Conservation (phyloP, 35 echinoderm and acorn worm species). For the Nesometra sesokonis region DNA sequence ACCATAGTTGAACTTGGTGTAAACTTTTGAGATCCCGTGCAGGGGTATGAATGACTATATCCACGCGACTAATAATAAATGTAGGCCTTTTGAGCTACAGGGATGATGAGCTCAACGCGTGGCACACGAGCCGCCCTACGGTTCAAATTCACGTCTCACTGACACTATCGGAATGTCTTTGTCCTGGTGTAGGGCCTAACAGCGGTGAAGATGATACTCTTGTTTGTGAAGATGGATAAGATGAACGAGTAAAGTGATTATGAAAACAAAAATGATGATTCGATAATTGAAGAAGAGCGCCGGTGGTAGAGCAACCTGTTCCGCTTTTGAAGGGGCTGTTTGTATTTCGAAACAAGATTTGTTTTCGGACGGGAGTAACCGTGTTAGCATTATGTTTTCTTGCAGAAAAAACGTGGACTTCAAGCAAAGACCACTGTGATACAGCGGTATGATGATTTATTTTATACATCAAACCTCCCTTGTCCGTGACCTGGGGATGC, state of each 20-base stretch:
- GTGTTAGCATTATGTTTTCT: not conserved
- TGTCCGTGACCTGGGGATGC: too few relatives aligned
- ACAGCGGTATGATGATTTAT: too few relatives aligned
- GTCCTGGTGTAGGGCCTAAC: not conserved
- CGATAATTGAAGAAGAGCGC: not conserved
- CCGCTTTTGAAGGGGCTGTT: not conserved
- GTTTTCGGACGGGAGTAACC: not conserved
- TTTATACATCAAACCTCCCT: too few relatives aligned
- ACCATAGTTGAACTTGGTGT: not conserved
- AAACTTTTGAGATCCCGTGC: not conserved
- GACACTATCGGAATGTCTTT: not conserved
- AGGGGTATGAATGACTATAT: not conserved
- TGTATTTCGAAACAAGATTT: not conserved
- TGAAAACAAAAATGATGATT: not conserved
- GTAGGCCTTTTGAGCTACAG: not conserved
- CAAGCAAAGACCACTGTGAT: too few relatives aligned
- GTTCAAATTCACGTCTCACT: not conserved
- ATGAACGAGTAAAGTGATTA: not conserved
- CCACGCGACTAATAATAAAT: not conserved
- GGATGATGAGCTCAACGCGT: not conserved
- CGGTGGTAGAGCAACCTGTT: not conserved
- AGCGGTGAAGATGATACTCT: not conserved
- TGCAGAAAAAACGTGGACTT: too few relatives aligned
- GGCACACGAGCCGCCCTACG: not conserved
- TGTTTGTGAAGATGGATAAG: not conserved